phyloP scores from a whole-genome alignment of 2,797 vertebrate species.

The Cyprinodon diabolis region DNA sequence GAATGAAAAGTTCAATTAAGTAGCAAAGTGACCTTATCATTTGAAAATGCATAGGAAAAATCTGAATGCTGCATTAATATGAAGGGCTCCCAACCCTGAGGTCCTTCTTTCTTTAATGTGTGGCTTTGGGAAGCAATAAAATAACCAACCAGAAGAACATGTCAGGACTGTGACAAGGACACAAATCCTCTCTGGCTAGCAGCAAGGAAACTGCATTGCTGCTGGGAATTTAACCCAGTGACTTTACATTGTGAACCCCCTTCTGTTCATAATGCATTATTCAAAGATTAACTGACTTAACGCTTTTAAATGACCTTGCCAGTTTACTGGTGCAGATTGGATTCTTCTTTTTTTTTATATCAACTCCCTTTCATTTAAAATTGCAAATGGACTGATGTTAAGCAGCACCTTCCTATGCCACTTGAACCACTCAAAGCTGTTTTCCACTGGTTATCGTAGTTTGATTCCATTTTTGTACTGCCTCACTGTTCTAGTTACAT shows the following conservation, averaged over 20 bases:
- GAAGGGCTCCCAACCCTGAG: neutral
- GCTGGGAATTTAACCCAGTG: neutral
- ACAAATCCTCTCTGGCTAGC: slow-evolving; percentile 17
- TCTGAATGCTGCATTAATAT: slow-evolving; percentile 10
- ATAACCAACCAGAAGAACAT: slow-evolving; percentile 11
- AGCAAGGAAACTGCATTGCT: slow-evolving; percentile 6
- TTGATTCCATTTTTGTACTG: neutral
- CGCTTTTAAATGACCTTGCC: neutral
- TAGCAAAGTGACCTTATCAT: slow-evolving; percentile 40
- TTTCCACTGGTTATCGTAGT: neutral
- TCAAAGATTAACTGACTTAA: neutral
- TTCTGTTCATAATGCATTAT: slow-evolving; percentile 5
- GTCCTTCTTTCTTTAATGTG: neutral
- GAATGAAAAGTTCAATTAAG: slow-evolving; percentile 29
- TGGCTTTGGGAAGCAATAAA: slow-evolving; percentile 6
- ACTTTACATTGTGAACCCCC: neutral
- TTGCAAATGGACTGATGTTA: neutral
- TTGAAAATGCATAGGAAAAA: slow-evolving; percentile 11
- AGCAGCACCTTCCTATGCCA: neutral
- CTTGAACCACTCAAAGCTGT: neutral
- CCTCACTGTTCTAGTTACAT: no score
- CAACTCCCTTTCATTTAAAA: neutral
- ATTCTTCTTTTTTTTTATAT: neutral
- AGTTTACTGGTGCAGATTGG: neutral
- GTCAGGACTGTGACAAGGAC: slow-evolving; percentile 12